Base-by-base conservation (phyloP, 1,140 invertebrate genomes). In the Olivierus martensii region DNA sequence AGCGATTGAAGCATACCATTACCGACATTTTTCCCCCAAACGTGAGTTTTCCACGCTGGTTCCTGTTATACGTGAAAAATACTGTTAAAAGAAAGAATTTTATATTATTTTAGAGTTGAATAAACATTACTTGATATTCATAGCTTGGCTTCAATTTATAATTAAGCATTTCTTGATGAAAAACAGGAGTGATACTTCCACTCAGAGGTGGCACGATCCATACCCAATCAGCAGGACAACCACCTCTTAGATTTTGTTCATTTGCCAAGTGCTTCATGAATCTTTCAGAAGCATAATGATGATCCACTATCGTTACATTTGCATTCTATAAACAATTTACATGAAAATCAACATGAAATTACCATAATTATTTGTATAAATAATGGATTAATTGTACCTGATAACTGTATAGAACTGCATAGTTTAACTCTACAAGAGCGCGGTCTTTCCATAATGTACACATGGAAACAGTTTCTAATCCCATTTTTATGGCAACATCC, bases 181-280 rank as follows among this genome's bases (percentile, higher is more conserved):
- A 96, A 1, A 94, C 88, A 0, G 87, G 84, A 4, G 84, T 87
- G 11, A 87, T 76, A 7, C 86, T 89, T n/a, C 85, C 83, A 3
- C 87, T 90, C 66, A 93, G 78, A 0, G 91, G 90, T 3, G 91
- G 91, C 4, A 93, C 87, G 51, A 96, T 87, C 91, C 90, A 95
- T 17, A 93, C 80, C 91, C 91, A 96, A 73, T 96, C 91, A 3
- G 86, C 87, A 3, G 89, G 90, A 70, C 89, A 94, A 2, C 90
- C 90, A 50, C 88, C 87, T 57, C 91, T 72, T 15, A 91, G 68
- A 61, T 82, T 76, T 62, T 83, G 80, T 66, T 95, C 91, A 66
- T 91, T 93, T 64, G 92, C 87, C 59, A 89, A 76, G 71, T 93
- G 88, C 65, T 92, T 93, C 79, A 94, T 92, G 67, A 95, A 96